phyloP scores from a whole-genome alignment of 2,113 vertebrate genomes.

The Scartelaos histophorus region DNA sequence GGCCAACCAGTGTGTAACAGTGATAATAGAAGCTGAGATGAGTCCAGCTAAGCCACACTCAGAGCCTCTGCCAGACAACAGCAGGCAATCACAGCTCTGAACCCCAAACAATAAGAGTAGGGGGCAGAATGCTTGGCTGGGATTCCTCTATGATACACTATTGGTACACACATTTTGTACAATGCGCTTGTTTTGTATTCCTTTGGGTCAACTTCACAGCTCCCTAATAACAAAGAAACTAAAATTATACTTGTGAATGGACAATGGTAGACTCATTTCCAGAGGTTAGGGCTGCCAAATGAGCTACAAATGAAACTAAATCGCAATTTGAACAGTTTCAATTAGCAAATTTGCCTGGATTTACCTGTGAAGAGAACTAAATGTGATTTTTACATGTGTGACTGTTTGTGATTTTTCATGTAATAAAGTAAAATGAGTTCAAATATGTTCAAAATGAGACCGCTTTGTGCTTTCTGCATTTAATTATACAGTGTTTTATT shows the following conservation, averaged over 20 bases:
- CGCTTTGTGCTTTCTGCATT: no score
- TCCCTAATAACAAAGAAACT: neutral
- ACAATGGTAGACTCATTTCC: neutral
- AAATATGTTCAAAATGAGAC: neutral
- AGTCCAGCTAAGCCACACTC: conserved; percentile 46
- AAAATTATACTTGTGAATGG: neutral
- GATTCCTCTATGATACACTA: neutral
- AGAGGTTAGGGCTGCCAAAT: neutral
- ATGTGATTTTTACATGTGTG: no score
- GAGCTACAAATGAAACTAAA: neutral
- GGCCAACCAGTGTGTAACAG: conserved; percentile 43
- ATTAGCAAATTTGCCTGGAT: neutral
- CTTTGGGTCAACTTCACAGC: neutral
- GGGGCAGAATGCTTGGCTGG: neutral
- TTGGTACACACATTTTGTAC: neutral
- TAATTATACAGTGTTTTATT: neutral
- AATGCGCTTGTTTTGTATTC: neutral
- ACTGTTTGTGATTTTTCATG: no score
- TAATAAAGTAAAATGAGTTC: no score
- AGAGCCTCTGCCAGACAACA: conserved; percentile 30
- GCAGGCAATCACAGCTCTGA: conserved; percentile 34
- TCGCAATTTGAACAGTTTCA: neutral
- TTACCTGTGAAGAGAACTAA: no score
- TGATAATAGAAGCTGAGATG: conserved; percentile 45
- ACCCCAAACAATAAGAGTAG: conserved; percentile 3